Conservation (phyloP, 2,888 invertebrate genomes). For the Pherbina coryleti region DNA sequence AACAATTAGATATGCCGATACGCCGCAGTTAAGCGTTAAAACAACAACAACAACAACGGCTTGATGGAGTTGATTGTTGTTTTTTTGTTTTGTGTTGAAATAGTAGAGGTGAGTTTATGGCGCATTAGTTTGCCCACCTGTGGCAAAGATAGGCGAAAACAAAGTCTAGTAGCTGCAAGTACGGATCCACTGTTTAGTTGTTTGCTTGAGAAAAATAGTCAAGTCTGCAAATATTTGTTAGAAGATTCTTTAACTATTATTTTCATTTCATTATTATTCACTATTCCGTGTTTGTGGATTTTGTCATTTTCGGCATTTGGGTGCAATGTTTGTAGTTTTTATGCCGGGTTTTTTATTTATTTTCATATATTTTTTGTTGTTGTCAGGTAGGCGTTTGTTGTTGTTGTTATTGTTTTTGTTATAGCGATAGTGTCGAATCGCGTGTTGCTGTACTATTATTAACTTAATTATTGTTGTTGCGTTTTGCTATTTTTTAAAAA, state of each 20-base stretch:
- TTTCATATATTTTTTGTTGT: background rate
- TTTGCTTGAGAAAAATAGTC: background rate
- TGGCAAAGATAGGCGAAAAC: background rate
- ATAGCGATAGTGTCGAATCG: background rate
- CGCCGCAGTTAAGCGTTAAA: background rate
- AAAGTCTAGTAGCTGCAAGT: background rate
- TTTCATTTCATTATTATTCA: background rate
- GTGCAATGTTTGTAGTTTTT: slow-evolving; percentile 14
- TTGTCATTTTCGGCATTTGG: background rate
- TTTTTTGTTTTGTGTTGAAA: background rate
- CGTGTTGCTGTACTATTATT: slow-evolving; percentile 13
- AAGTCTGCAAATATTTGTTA: background rate
- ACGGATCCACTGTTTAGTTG: background rate
- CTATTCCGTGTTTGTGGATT: background rate
- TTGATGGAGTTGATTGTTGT: background rate
- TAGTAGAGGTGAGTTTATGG: background rate
- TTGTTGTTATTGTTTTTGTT: slow-evolving; percentile 1
- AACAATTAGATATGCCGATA: slow-evolving; percentile 1
- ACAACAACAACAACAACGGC: background rate
- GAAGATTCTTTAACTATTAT: background rate
- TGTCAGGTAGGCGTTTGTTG: slow-evolving; percentile 13
- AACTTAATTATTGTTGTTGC: slow-evolving; percentile 3
- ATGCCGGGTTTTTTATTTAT: background rate
- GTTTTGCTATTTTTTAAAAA: background rate
- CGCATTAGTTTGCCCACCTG: slow-evolving; percentile 10